Evolutionary conservation across 2,888 invertebrate genomes (phyloP).

Genomic region (Drosophila antonietae): DNA sequence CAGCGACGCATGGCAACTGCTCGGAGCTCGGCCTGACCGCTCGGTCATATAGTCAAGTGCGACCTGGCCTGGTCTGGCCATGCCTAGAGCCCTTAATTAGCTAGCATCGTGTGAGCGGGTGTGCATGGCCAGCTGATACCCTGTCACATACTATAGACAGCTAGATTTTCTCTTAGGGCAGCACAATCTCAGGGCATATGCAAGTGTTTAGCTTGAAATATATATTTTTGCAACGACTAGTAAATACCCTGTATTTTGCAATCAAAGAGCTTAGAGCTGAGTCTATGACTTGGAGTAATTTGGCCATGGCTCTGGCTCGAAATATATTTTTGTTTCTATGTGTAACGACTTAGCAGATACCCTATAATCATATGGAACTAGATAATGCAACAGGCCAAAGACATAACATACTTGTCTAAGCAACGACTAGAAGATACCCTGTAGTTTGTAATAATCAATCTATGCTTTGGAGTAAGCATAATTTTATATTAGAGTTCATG

Average conservation of each 20-base stretch:
- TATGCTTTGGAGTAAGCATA: not conserved
- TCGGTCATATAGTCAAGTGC: slow-evolving; percentile 61
- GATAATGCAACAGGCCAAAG: not conserved
- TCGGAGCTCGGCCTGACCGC: slow-evolving; percentile 37
- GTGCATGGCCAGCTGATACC: not conserved
- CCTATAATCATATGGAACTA: not conserved
- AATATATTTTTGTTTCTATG: not conserved
- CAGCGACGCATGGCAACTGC: slow-evolving; percentile 69
- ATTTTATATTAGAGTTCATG: too few species aligned
- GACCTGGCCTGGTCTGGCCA: not conserved
- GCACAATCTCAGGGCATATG: too few species aligned
- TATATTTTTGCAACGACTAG: not conserved
- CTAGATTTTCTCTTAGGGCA: too few species aligned
- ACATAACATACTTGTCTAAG: too few species aligned
- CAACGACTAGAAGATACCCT: not conserved
- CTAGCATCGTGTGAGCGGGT: not conserved
- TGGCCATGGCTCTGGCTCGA: not conserved
- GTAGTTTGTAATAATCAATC: not conserved
- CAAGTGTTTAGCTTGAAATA: too few species aligned
- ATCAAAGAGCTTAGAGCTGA: too few species aligned
- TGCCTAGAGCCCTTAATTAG: not conserved
- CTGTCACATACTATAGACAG: not conserved
- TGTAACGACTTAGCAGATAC: not conserved
- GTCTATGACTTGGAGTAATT: too few species aligned
- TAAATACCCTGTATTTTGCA: too few species aligned